Conservation (phyloP, 53 echinoderm and acorn worm genomes). For the Echinarachnius parma region DNA sequence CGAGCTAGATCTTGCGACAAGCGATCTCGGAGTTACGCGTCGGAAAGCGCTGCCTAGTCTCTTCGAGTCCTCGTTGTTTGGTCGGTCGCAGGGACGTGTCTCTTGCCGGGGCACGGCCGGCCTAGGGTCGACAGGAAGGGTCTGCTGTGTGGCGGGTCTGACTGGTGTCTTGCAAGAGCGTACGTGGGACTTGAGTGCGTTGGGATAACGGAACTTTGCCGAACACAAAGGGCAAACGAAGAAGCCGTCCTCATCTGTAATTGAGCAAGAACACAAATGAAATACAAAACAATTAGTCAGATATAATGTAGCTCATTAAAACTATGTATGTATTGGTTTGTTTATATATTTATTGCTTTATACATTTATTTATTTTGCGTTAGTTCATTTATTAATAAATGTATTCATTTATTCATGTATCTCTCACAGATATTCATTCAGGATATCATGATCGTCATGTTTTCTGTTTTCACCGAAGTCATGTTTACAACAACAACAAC, state of each 20-base stretch:
- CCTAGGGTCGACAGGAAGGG: not conserved
- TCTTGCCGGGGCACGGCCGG: not conserved
- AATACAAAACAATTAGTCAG: no score
- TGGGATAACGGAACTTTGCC: constrained; percentile 67
- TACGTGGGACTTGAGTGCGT: constrained; percentile 79
- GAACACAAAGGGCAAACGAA: constrained; percentile 68
- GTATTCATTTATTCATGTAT: no score
- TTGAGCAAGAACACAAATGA: constrained; percentile 18
- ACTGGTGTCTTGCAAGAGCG: constrained; percentile 12
- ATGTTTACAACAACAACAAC: no score
- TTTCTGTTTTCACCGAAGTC: no score
- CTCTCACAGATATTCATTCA: no score
- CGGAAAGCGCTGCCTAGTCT: constrained; percentile 37
- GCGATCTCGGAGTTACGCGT: constrained; percentile 16
- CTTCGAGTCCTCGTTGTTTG: not conserved
- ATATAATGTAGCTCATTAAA: no score
- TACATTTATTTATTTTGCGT: no score
- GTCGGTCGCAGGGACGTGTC: constrained; percentile 1
- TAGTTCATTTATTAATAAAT: no score
- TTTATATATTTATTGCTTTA: no score
- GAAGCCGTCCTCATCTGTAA: constrained; percentile 66
- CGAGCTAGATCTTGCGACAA: not conserved
- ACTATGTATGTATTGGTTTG: no score
- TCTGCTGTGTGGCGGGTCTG: constrained; percentile 13
- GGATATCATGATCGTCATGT: no score